phyloP scores from a whole-genome alignment of 2,888 invertebrate species.

The Stenichneumon culpator region DNA sequence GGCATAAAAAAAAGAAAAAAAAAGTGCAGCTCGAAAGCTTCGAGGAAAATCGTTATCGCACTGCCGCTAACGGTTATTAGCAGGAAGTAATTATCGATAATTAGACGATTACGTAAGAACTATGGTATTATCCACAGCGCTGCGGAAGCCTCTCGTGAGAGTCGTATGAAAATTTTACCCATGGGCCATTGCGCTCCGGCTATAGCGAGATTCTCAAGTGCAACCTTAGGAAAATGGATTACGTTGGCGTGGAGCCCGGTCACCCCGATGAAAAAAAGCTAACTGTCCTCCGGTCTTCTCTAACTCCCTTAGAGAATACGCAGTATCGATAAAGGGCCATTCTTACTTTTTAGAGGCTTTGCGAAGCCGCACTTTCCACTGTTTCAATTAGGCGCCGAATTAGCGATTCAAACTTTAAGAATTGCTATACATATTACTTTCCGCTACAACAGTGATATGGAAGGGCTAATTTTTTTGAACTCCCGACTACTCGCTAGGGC shows the following conservation, averaged over 20 bases:
- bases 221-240: slow-evolving; percentile 58
- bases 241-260: background rate
- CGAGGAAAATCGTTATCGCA: slow-evolving; percentile 63
- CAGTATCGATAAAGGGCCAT: background rate
- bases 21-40: slow-evolving; percentile 11
- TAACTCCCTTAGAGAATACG: background rate
- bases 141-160: slow-evolving; percentile 33
- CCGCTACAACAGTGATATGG: background rate
- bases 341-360: background rate
- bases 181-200: slow-evolving; percentile 27
- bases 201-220: slow-evolving; percentile 51
- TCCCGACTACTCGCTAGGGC: no score
- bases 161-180: slow-evolving; percentile 64
- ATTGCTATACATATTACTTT: background rate
- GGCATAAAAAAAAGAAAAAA: slow-evolving; percentile 18
- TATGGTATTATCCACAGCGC: slow-evolving; percentile 57
- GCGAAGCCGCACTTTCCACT: background rate
- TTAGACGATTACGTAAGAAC: slow-evolving; percentile 67
- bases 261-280: slow-evolving; percentile 11
- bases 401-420: background rate
- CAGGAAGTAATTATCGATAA: slow-evolving; percentile 66
- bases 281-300: slow-evolving; percentile 20
- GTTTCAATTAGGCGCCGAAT: background rate
- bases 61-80: slow-evolving; percentile 66
- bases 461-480: no score